Conservation (phyloP, 2,113 vertebrate genomes). For the Macheiramphus alcinus region DNA sequence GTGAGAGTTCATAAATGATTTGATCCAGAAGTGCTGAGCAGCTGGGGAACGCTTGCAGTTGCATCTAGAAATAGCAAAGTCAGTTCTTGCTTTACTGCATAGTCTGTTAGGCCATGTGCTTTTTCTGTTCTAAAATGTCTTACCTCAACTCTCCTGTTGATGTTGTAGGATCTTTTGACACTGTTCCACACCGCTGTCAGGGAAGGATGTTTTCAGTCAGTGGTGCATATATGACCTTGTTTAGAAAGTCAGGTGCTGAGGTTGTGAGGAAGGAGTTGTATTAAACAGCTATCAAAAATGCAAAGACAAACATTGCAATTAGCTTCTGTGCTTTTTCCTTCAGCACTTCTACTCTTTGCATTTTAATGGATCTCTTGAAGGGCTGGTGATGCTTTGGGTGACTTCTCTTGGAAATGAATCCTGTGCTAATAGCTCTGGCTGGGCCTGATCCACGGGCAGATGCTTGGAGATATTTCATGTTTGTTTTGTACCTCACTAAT, state of each 20-base stretch:
- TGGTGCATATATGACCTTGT: not conserved
- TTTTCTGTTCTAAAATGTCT: not conserved
- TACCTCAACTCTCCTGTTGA: not conserved
- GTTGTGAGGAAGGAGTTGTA: not conserved
- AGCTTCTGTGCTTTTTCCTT: not conserved
- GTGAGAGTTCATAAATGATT: not conserved
- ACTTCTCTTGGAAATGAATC: not conserved
- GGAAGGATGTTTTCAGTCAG: not conserved
- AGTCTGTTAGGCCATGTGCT: not conserved
- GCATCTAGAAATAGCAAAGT: not conserved
- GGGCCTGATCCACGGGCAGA: not conserved
- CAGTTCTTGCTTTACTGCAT: not conserved
- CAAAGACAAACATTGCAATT: not conserved
- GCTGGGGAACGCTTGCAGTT: not conserved
- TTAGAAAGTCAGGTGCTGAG: not conserved
- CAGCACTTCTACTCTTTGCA: not conserved
- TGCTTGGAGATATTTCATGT: not conserved
- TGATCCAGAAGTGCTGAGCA: not conserved
- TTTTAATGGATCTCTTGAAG: not conserved
- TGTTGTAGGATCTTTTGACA: not conserved
- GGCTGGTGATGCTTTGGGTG: not conserved
- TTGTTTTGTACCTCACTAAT: slow-evolving; percentile 29
- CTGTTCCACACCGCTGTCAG: not conserved
- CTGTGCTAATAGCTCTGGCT: not conserved
- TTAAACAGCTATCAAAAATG: not conserved